Conservation (phyloP, 2,888 invertebrate species). For the Pharmacophagus antenor region DNA sequence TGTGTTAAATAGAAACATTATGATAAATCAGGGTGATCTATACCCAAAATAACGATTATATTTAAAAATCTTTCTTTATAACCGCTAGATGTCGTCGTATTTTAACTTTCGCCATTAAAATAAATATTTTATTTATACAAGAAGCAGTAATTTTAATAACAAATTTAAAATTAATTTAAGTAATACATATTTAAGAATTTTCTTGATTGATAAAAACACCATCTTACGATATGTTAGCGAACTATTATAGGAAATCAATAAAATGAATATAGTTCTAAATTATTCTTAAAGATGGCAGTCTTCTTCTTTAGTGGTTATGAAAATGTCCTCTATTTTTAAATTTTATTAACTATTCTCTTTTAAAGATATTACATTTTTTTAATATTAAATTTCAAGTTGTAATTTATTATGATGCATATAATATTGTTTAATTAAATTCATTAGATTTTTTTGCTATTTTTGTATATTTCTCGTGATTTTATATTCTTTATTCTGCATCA, state of each 20-base stretch:
- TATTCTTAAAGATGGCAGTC: conserved; percentile 1
- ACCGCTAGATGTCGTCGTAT: not conserved
- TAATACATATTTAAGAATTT: too few species aligned
- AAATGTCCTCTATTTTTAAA: too few species aligned
- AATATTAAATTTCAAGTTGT: too few species aligned
- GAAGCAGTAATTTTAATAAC: not conserved
- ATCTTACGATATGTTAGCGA: not conserved
- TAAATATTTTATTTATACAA: too few species aligned
- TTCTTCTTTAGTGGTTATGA: too few species aligned
- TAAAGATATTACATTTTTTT: too few species aligned
- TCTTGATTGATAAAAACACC: not conserved
- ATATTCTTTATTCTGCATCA: too few species aligned
- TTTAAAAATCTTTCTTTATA: not conserved
- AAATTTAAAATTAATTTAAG: not conserved
- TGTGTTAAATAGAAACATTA: not conserved
- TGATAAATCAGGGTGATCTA: not conserved
- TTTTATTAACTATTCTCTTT: too few species aligned
- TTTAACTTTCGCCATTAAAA: not conserved
- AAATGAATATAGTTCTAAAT: not conserved
- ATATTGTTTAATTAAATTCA: too few species aligned
- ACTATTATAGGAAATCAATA: conserved; percentile 5
- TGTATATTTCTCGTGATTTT: too few species aligned
- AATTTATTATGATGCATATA: too few species aligned
- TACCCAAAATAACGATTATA: not conserved
- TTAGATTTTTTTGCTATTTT: too few species aligned